A percentile compares a stretch with the other conserved stretches of the same genome.
phyloP scores from a whole-genome alignment of 2,113 vertebrate genomes.

The Lepus timidus region DNA sequence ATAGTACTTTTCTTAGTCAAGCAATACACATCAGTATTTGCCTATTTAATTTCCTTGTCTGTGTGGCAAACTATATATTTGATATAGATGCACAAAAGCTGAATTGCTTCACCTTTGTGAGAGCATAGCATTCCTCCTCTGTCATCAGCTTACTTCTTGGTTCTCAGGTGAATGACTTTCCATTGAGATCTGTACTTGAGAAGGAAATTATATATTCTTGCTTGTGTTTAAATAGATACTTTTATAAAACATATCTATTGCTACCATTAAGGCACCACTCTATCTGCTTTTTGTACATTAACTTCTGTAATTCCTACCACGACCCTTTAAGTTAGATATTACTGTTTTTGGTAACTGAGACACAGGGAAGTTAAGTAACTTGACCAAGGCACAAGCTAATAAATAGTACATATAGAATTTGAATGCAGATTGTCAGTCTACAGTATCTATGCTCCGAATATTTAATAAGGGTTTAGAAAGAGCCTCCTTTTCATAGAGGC shows the following conservation, averaged over 20 bases:
- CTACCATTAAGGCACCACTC: background rate
- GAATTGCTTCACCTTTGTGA: background rate
- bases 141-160: background rate
- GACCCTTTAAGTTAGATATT: background rate
- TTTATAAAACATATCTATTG: background rate
- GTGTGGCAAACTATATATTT: background rate
- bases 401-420: background rate
- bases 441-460: background rate
- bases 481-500: background rate
- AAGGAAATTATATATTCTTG: background rate
- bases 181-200: background rate
- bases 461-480: background rate
- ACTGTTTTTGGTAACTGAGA: background rate
- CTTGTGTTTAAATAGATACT: conserved; percentile 15
- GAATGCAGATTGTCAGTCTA: background rate
- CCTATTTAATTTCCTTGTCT: background rate
- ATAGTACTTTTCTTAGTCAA: background rate
- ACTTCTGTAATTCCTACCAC: background rate
- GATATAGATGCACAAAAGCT: background rate
- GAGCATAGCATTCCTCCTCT: background rate
- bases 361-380: background rate
- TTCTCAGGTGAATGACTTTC: background rate
- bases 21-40: background rate
- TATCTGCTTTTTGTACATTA: background rate
- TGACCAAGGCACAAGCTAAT: background rate